phyloP scores from a whole-genome alignment of 2,113 vertebrate genomes.

The Rhodinocichla rosea region DNA sequence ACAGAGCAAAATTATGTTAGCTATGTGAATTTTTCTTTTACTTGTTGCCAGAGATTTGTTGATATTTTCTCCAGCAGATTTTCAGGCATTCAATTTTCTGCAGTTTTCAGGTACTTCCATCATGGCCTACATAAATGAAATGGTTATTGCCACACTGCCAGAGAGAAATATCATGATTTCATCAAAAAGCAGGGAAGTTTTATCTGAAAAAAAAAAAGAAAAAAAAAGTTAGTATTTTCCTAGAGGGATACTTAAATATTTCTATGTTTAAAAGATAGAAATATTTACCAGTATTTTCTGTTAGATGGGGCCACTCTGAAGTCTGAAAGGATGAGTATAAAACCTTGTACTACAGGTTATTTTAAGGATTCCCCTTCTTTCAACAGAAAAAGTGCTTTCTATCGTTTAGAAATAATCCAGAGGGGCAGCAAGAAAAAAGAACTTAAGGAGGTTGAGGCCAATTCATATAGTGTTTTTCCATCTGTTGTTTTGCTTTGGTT shows the following conservation, averaged over 20 bases:
- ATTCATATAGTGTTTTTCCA: neutral
- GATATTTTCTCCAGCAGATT: neutral
- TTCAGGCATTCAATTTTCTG: neutral
- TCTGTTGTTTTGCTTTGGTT: neutral
- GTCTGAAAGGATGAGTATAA: neutral
- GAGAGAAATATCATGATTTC: neutral
- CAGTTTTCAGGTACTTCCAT: neutral
- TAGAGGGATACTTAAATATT: neutral
- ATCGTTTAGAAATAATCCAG: neutral
- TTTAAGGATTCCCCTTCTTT: neutral
- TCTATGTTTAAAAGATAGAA: neutral
- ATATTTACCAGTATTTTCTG: neutral
- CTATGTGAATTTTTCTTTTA: neutral
- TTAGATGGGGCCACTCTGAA: neutral
- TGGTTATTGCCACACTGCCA: neutral
- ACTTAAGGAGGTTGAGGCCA: neutral
- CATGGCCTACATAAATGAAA: neutral
- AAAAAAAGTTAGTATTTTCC: neutral
- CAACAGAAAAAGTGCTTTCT: neutral
- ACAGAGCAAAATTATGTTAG: neutral
- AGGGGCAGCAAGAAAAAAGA: neutral
- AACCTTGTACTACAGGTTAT: neutral
- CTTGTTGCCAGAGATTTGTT: neutral
- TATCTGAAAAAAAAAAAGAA: neutral
- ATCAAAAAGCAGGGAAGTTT: neutral